Evolutionary conservation across 2,113 vertebrate genomes (phyloP), one percentile per base, ranked within the genome.

Genomic region (Tychaedon coryphoeus): DNA sequence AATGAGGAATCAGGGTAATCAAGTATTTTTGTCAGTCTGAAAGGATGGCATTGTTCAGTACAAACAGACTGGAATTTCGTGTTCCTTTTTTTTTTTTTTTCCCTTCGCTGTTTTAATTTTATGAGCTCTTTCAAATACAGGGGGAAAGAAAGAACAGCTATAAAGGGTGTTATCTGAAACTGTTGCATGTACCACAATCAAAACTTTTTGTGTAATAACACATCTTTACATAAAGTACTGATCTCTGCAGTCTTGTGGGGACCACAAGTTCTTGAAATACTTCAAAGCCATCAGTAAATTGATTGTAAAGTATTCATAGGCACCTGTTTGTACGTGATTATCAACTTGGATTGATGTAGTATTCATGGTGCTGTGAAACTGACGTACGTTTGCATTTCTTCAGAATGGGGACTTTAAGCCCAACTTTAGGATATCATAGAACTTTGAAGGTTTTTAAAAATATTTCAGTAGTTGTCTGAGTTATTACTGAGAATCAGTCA

Each of bases 51-150:
- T 1, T 42, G 19, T 54, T 90, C 81, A 62, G 40, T 91, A 42
- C 43, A 66, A 69, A 29, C 45, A 50, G 42, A 66, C 64, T 66
- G 67, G 47, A 83, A 74, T 86, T 94, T 86, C 20, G 23, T 26
- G 42, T 26, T 26, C 8, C 8, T 14, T 3, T 3, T 6, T 1
- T 15, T 3, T 22, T 7, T 9, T 6, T 36, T 2, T 3, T 13
- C 40, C 40, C 1, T 38, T 40, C 7, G 13, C 14, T 33, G 0
- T 54, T 86, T 42, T 57, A 18, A 34, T 76, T 57, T 66, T 26
- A 61, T 56, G 24, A 6, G 2, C 1, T 31, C 24, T 58, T 76
- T 79, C 34, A 73, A 18, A 47, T 47, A 29, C 2, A 47, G 19
- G 11, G 6, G 2, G 5, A 58, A 56, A 58, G 47, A 61, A 26